Base-by-base conservation (phyloP, 35 echinoderm and acorn worm genomes). In the Heliocidaris tuberculata region DNA sequence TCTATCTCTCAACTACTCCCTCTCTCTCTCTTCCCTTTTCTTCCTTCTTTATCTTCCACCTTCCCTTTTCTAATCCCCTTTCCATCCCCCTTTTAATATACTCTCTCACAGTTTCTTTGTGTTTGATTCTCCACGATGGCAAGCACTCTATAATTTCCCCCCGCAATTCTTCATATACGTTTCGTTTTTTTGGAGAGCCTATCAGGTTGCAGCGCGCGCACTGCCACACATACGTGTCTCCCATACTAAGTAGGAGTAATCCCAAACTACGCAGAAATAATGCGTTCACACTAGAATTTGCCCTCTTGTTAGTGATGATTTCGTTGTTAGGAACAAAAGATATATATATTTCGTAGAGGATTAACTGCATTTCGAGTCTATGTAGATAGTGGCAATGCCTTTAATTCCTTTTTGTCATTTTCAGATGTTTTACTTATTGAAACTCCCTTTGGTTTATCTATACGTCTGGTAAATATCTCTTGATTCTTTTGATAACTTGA, bases 171-270 rank as follows among this genome's bases (percentile, higher is more conserved):
- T 78, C 21, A n/a, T 78, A 78, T 78, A 78, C 21, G 21, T 78
- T 78, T 78, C 65, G 3, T 89, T 89, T 88, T 88, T 48, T 12
- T 48, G 12, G 32, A 89, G 87, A 24, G 12, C 87, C 32, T 89
- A 89, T 89, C 87, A 16, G 47, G 24, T 89, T 89, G 87, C 87
- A 89, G 5, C 12, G 31, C 10, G 24, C 31, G 24, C 31, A 6
- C 87, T 48, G 31, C 87, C 17, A 17, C 1, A 6, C 87, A 11
- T 89, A 89, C 87, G 87, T 89, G 87, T 30, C 87, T 19, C 10
- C 87, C 87, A 89, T 89, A 48, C 47, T 89, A 89, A 89, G 31
- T 15, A 89, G 87, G 47, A 11, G 31, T 88, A 88, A 89, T 89
- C 24, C 87, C 31, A 89, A 89, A 32, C 87, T 13, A 78, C 65